These are phyloP conservation scores for Leptonema lineaticorne DNA, from an alignment of 1,140 invertebrate genomes.

Conservation along the genomic window DNA sequence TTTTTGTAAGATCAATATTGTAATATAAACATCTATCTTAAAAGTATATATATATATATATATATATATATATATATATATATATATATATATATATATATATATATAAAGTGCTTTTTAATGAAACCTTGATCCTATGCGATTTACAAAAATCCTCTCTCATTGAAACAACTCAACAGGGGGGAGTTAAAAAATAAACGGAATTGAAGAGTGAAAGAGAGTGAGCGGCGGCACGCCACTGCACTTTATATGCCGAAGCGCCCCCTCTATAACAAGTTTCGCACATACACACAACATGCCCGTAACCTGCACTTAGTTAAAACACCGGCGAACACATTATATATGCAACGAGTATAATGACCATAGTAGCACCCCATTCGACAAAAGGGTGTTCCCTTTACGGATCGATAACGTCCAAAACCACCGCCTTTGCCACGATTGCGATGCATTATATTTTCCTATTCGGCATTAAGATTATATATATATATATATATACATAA, in stretches of 20 bases:
- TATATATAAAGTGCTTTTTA: neutral
- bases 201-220: too few relatives aligned
- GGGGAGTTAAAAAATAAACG: neutral
- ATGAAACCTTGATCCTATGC: neutral
- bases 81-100: too few relatives aligned
- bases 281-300: neutral
- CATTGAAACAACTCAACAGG: neutral
- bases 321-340: slow-evolving; percentile 17
- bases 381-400: neutral
- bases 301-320: slow-evolving; percentile 32
- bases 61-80: too few relatives aligned
- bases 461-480: too few relatives aligned
- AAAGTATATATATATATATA: too few relatives aligned
- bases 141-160: neutral
- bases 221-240: too few relatives aligned
- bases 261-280: neutral
- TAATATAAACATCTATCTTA: too few relatives aligned
- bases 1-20: too few relatives aligned
- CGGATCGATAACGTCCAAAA: slow-evolving; percentile 11
- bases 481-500: too few relatives aligned
- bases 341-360: slow-evolving; percentile 23
- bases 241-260: too few relatives aligned
- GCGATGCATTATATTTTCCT: too few relatives aligned
- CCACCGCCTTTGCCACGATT: neutral
- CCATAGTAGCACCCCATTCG: slow-evolving; percentile 7